phyloP scores from a whole-genome alignment of 2,888 invertebrate genomes.

The Alloplasta piceator region DNA sequence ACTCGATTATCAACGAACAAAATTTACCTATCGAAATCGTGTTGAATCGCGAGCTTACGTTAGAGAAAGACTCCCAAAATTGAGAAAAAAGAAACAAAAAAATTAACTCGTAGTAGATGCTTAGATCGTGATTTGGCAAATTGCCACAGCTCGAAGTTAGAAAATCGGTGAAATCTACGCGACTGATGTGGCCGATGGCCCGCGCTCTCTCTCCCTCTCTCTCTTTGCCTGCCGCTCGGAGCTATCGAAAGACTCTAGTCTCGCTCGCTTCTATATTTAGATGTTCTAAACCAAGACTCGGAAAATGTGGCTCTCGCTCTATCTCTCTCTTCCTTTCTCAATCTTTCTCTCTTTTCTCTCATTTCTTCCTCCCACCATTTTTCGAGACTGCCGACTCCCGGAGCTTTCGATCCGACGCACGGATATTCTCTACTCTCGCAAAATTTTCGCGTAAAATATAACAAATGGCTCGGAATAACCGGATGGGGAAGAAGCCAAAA shows the following conservation, averaged over 20 bases:
- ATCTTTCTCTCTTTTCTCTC: slow-evolving; percentile 56
- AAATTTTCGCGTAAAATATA: slow-evolving; percentile 3
- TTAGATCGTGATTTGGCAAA: slow-evolving; percentile 76
- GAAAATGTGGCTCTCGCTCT: slow-evolving; percentile 80
- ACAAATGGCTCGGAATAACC: not conserved
- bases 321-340: slow-evolving; percentile 70
- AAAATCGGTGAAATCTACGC: slow-evolving; percentile 78
- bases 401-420: slow-evolving; percentile 14
- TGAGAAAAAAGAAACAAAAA: slow-evolving; percentile 27
- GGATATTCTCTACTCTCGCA: slow-evolving; percentile 7
- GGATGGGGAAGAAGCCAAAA: not conserved
- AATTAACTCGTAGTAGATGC: slow-evolving; percentile 71
- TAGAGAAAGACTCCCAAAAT: slow-evolving; percentile 16
- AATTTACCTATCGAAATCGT: slow-evolving; percentile 1
- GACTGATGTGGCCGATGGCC: slow-evolving; percentile 76
- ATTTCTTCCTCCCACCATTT: slow-evolving; percentile 53
- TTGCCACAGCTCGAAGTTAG: slow-evolving; percentile 75
- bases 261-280: slow-evolving; percentile 80
- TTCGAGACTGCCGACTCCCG: slow-evolving; percentile 42
- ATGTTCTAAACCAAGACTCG: slow-evolving; percentile 82
- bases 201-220: slow-evolving; percentile 56
- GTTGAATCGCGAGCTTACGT: slow-evolving; percentile 28
- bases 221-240: slow-evolving; percentile 75
- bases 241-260: slow-evolving; percentile 77
- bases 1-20: slow-evolving; percentile 1